These are phyloP conservation scores for Capra hircus DNA, from an alignment of 2,113 vertebrate species.

Conservation along the genomic window DNA sequence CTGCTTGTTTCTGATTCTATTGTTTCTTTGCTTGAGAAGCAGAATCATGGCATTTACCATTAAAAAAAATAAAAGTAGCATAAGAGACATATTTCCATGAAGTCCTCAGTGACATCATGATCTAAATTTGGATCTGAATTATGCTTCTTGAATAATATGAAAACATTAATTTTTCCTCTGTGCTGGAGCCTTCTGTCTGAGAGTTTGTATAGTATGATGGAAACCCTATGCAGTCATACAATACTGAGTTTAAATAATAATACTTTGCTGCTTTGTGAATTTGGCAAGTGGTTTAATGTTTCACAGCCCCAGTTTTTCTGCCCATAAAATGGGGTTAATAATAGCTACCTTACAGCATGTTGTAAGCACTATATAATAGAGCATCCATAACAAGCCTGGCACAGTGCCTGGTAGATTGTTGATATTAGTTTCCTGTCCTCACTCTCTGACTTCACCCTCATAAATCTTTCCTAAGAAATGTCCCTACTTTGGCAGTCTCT, in stretches of 20 bases:
- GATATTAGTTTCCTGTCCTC: not conserved
- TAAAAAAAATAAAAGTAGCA: not conserved
- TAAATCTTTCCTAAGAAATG: not conserved
- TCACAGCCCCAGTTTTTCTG: not conserved
- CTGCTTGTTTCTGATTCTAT: slow-evolving; percentile 36
- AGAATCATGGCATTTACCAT: not conserved
- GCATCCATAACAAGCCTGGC: not conserved
- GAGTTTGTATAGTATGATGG: not conserved
- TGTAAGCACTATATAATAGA: not conserved
- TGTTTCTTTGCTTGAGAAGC: not conserved
- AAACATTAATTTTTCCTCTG: not conserved
- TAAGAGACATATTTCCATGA: not conserved
- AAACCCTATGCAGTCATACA: not conserved
- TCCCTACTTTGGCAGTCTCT: not conserved
- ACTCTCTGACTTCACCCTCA: not conserved
- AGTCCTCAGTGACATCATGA: not conserved
- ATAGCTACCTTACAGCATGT: not conserved
- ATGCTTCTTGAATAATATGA: not conserved
- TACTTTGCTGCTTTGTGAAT: not conserved
- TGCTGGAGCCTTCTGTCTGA: not conserved
- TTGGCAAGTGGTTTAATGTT: not conserved
- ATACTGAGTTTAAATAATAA: not conserved
- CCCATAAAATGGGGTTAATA: not conserved
- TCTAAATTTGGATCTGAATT: not conserved
- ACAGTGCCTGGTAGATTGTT: not conserved